These are phyloP conservation scores for Clarias fuscus DNA, from an alignment of 2,797 vertebrate species.

Conservation along the genomic window DNA sequence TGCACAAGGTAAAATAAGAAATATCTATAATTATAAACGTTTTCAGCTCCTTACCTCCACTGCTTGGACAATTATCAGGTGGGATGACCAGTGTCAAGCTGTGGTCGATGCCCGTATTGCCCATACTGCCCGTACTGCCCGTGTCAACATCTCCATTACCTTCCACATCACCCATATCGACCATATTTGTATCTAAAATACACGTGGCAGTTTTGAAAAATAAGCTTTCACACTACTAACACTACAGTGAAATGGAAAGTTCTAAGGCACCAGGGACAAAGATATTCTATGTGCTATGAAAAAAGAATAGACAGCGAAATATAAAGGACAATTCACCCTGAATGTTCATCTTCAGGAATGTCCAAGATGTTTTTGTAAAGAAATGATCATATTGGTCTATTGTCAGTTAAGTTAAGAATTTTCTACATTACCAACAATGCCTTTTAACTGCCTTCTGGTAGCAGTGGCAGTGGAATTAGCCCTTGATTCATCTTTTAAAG, in stretches of 20 bases:
- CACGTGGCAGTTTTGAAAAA: neutral
- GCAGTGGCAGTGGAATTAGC: neutral
- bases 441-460: neutral
- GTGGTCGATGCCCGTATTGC: slow-evolving; percentile 8
- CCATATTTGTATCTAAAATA: slow-evolving; percentile 51
- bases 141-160: neutral
- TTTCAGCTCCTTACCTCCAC: slow-evolving; percentile 17
- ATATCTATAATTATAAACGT: neutral
- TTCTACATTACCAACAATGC: neutral
- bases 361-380: neutral
- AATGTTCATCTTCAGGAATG: neutral
- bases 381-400: neutral
- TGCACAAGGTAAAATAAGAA: neutral
- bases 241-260: neutral
- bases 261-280: neutral
- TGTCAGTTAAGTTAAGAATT: neutral
- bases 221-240: neutral
- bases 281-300: neutral
- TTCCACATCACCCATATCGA: neutral
- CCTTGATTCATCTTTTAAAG: neutral
- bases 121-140: neutral
- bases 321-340: neutral
- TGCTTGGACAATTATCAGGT: slow-evolving; percentile 49
- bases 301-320: neutral
- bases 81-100: slow-evolving; percentile 60